Evolutionary conservation across 2,888 invertebrate genomes (phyloP).

Genomic region (Euphydryas editha): DNA sequence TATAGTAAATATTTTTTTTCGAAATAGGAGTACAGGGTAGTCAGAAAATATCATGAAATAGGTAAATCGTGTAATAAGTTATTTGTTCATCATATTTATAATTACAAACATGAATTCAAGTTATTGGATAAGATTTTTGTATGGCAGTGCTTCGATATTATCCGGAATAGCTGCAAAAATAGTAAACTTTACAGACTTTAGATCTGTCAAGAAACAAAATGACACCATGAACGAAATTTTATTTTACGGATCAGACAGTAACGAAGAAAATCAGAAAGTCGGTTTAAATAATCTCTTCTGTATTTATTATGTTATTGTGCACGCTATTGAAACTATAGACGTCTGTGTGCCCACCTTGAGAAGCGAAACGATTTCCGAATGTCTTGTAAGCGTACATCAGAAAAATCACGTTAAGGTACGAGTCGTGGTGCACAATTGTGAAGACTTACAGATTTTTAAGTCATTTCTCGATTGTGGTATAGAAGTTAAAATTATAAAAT

Average conservation of each 20-base stretch:
- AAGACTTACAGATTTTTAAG: conserved; percentile 49
- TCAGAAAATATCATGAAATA: neutral
- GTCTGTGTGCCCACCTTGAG: conserved; percentile 62
- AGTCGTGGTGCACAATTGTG: conserved; percentile 57
- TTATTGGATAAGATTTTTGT: conserved; percentile 46
- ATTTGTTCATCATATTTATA: neutral
- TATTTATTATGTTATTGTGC: conserved; percentile 60
- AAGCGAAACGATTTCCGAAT: conserved; percentile 58
- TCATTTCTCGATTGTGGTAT: conserved; percentile 55
- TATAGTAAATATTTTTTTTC: neutral
- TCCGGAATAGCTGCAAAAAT: conserved; percentile 41
- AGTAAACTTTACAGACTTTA: conserved; percentile 10
- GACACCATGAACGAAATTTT: conserved; percentile 62
- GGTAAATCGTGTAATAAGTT: neutral
- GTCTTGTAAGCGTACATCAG: conserved; percentile 54
- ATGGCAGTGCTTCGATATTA: conserved; percentile 45
- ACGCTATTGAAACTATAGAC: conserved; percentile 59
- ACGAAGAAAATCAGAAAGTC: conserved; percentile 50
- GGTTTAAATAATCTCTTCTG: conserved; percentile 63
- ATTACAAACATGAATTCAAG: conserved; percentile 42
- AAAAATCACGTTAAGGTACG: conserved; percentile 55
- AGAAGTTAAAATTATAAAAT: conserved; percentile 58
- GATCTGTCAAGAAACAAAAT: conserved; percentile 32
- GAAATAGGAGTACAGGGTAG: neutral
- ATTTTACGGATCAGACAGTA: conserved; percentile 59